Evolutionary conservation across 1,140 invertebrate species (phyloP).

Genomic region (Melipona quadrifasciata): DNA sequence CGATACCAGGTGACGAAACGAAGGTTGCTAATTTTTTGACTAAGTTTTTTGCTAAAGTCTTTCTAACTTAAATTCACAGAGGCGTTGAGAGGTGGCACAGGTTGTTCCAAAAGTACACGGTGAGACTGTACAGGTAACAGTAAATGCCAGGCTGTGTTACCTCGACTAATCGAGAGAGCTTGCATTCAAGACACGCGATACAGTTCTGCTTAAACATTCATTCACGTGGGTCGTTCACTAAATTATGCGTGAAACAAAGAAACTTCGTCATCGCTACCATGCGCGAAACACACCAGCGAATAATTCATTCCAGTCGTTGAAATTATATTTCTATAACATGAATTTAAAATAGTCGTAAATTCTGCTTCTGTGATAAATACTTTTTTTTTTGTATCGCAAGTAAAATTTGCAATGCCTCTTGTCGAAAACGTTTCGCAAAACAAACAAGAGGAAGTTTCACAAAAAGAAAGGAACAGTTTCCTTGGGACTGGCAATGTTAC

Average conservation of each 20-base stretch:
- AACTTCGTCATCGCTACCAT: slow-evolving; percentile 15
- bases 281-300: background rate
- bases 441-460: too few relatives aligned
- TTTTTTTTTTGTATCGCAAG: too few relatives aligned
- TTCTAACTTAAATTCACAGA: background rate
- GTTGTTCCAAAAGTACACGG: background rate
- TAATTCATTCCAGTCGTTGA: background rate
- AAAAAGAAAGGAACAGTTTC: too few relatives aligned
- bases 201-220: slow-evolving; percentile 34
- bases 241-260: slow-evolving; percentile 53
- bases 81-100: background rate
- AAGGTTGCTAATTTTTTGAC: background rate
- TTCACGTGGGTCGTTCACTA: slow-evolving; percentile 51
- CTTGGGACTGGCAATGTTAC: slow-evolving; percentile 43
- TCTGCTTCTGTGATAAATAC: too few relatives aligned
- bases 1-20: too few relatives aligned
- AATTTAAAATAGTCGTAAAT: background rate
- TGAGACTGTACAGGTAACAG: background rate
- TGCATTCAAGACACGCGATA: slow-evolving; percentile 38
- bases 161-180: slow-evolving; percentile 29
- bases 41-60: background rate
- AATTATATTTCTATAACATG: background rate
- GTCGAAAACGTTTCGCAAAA: too few relatives aligned
- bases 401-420: too few relatives aligned
- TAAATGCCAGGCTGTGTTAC: background rate